Evolutionary conservation across 1,140 invertebrate genomes (phyloP).

Genomic region (Rhynchophorus ferrugineus): DNA sequence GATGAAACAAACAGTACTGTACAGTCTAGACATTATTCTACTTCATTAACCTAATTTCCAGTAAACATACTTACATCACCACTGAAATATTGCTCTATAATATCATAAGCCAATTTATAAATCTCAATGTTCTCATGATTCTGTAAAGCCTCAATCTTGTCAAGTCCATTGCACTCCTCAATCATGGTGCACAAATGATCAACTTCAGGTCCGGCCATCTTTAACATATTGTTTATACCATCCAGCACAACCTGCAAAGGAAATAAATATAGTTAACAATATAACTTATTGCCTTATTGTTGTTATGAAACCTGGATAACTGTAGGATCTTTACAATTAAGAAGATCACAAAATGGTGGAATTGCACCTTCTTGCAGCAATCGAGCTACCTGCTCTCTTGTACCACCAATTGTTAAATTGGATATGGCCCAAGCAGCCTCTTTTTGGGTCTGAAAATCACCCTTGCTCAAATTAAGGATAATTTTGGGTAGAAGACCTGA

Average conservation of each 20-base stretch:
- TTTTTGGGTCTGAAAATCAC: slow-evolving; percentile 98
- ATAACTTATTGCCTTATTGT: not conserved
- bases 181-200: slow-evolving; percentile 79
- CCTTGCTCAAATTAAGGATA: slow-evolving; percentile 85
- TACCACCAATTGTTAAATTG: slow-evolving; percentile 96
- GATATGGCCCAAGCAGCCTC: slow-evolving; percentile 99
- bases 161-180: slow-evolving; percentile 85
- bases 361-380: slow-evolving; percentile 88
- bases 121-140: slow-evolving; percentile 98
- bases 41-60: too few species aligned
- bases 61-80: slow-evolving; percentile 62
- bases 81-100: slow-evolving; percentile 97
- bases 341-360: slow-evolving; percentile 81
- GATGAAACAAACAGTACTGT: too few species aligned
- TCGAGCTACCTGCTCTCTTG: slow-evolving; percentile 79
- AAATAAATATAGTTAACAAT: not conserved
- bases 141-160: slow-evolving; percentile 94
- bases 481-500: slow-evolving; percentile 80
- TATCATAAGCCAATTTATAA: slow-evolving; percentile 96
- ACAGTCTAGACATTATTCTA: too few species aligned
- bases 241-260: slow-evolving; percentile 68
- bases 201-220: slow-evolving; percentile 62
- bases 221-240: slow-evolving; percentile 88
- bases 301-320: slow-evolving; percentile 34
- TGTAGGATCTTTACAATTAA: slow-evolving; percentile 78